These are phyloP conservation scores for Lepus europaeus DNA, from an alignment of 2,113 vertebrate genomes.

Conservation along the genomic window DNA sequence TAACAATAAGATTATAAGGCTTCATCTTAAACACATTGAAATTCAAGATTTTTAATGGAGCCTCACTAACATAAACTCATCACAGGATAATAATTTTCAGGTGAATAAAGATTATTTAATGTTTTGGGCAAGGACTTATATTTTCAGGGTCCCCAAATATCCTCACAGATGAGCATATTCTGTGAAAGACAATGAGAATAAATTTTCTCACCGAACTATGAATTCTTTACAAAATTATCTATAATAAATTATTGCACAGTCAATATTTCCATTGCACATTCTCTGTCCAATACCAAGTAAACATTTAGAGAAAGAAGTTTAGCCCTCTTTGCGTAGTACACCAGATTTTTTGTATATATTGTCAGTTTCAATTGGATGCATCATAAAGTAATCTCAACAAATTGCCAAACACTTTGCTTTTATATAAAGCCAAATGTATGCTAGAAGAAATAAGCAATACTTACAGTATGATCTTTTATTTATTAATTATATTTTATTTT, in stretches of 20 bases:
- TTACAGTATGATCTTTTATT: background rate
- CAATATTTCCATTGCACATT: background rate
- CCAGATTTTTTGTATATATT: too few species aligned
- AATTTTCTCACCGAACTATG: background rate
- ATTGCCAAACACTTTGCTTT: background rate
- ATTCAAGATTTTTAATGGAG: background rate
- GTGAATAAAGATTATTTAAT: background rate
- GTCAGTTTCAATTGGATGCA: background rate
- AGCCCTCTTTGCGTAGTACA: background rate
- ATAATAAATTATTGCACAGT: background rate
- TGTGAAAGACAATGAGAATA: background rate
- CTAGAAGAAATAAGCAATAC: background rate
- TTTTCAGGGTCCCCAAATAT: background rate
- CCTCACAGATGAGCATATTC: background rate
- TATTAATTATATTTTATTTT: background rate
- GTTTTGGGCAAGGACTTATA: background rate
- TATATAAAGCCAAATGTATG: background rate
- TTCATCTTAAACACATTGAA: background rate
- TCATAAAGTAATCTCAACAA: background rate
- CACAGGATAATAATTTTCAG: background rate
- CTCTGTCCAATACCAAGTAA: background rate
- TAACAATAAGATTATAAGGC: background rate
- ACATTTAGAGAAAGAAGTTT: background rate
- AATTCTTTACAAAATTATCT: background rate
- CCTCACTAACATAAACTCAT: background rate